These are phyloP conservation scores for Carabus problematicus DNA, from an alignment of 2,888 invertebrate species.

Conservation along the genomic window DNA sequence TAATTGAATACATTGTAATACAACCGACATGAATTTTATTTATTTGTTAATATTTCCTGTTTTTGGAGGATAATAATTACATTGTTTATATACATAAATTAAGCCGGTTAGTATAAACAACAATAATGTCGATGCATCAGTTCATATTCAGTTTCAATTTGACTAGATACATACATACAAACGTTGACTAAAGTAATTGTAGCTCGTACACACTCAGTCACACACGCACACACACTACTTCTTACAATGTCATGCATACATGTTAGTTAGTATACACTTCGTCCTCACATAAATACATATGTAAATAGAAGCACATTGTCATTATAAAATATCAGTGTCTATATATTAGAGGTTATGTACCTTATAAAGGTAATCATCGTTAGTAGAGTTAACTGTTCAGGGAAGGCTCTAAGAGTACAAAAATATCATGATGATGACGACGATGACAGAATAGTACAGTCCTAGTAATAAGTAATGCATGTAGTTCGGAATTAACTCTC, in stretches of 20 bases:
- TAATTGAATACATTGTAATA: slow-evolving; percentile 4
- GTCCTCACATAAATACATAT: slow-evolving; percentile 15
- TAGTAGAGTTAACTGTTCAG: slow-evolving; percentile 27
- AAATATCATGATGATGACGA: slow-evolving; percentile 24
- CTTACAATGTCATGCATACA: slow-evolving; percentile 5
- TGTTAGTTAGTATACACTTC: slow-evolving; percentile 7
- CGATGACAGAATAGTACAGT: background rate
- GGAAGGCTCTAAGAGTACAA: slow-evolving; percentile 36
- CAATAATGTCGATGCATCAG: slow-evolving; percentile 37
- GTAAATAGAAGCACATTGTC: slow-evolving; percentile 30
- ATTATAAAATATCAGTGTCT: slow-evolving; percentile 38
- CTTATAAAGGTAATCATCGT: slow-evolving; percentile 32
- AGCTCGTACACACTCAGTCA: too few species aligned
- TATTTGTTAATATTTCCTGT: slow-evolving; percentile 30
- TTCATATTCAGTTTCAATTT: slow-evolving; percentile 32
- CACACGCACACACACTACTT: too few species aligned
- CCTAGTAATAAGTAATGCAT: background rate
- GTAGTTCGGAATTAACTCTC: background rate
- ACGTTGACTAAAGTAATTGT: slow-evolving; percentile 18
- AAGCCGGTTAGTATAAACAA: slow-evolving; percentile 41
- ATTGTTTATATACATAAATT: slow-evolving; percentile 40
- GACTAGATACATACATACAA: slow-evolving; percentile 39
- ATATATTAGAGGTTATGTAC: slow-evolving; percentile 23
- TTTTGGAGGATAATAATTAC: slow-evolving; percentile 25
- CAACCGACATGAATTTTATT: slow-evolving; percentile 36